Evolutionary conservation across 2,797 vertebrate species (phyloP).

Genomic region (Sphenopsis melanotis): DNA sequence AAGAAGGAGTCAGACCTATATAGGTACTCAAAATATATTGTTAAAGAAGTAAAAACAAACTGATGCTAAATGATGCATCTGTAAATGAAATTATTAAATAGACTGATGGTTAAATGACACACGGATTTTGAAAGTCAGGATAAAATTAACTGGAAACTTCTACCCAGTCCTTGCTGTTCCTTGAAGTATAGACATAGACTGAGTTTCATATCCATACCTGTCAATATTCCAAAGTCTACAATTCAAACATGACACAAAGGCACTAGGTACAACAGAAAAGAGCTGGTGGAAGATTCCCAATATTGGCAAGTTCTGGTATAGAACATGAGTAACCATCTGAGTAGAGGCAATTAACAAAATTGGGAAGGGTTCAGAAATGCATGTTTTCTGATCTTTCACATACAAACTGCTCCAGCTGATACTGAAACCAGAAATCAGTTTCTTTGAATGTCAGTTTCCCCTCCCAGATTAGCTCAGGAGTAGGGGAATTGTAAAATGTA

Average conservation of each 20-base stretch:
- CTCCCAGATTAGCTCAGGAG: not conserved
- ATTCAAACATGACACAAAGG: not conserved
- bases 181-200: not conserved
- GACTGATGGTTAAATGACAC: not conserved
- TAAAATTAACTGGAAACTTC: not conserved
- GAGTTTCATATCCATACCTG: not conserved
- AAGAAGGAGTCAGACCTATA: not conserved
- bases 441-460: not conserved
- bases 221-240: not conserved
- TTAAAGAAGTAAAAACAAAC: not conserved
- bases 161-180: not conserved
- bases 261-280: not conserved
- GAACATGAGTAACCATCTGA: not conserved
- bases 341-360: not conserved
- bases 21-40: not conserved
- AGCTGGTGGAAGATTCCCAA: not conserved
- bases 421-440: not conserved
- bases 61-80: conserved; percentile 16
- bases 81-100: conserved; percentile 53
- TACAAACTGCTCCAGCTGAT: not conserved
- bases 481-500: not conserved
- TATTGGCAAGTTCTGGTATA: not conserved
- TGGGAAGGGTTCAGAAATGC: not conserved
- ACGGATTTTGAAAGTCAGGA: not conserved
- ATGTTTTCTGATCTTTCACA: not conserved